These are phyloP conservation scores for Clinocottus analis DNA, from an alignment of 2,113 vertebrate genomes.

Conservation along the genomic window DNA sequence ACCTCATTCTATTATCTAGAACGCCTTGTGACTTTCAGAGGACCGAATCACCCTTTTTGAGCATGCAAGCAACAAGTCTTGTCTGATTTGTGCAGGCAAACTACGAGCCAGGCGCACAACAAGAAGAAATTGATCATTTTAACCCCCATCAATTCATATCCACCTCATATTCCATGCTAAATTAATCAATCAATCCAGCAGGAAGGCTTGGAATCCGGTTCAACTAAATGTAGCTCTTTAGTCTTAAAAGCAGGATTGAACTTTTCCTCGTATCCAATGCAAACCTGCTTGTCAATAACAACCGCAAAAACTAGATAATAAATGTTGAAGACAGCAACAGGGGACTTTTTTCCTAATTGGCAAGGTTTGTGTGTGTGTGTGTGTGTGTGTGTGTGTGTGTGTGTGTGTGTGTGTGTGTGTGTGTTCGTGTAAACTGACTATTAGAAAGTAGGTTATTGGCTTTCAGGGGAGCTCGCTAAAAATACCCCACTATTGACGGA, in stretches of 20 bases:
- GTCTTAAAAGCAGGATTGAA: background rate
- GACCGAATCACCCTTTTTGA: background rate
- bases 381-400: slow-evolving; percentile 19
- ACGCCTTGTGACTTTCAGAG: background rate
- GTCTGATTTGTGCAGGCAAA: slow-evolving; percentile 1
- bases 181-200: slow-evolving; percentile 24
- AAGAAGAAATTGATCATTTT: slow-evolving; percentile 4
- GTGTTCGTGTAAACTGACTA: slow-evolving; percentile 36
- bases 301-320: background rate
- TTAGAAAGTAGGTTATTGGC: slow-evolving; percentile 68
- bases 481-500: slow-evolving; percentile 59
- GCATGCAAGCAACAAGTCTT: background rate
- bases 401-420: background rate
- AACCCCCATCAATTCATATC: slow-evolving; percentile 2
- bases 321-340: background rate
- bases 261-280: background rate
- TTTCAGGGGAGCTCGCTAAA: slow-evolving; percentile 68
- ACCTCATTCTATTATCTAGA: background rate
- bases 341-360: background rate
- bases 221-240: background rate
- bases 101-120: no score
- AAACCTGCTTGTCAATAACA: slow-evolving; percentile 2
- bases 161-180: slow-evolving; percentile 61
- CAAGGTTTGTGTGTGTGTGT: background rate
- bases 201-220: slow-evolving; percentile 2